phyloP scores from a whole-genome alignment of 2,888 invertebrate species.

The Epistrophe grossulariae region DNA sequence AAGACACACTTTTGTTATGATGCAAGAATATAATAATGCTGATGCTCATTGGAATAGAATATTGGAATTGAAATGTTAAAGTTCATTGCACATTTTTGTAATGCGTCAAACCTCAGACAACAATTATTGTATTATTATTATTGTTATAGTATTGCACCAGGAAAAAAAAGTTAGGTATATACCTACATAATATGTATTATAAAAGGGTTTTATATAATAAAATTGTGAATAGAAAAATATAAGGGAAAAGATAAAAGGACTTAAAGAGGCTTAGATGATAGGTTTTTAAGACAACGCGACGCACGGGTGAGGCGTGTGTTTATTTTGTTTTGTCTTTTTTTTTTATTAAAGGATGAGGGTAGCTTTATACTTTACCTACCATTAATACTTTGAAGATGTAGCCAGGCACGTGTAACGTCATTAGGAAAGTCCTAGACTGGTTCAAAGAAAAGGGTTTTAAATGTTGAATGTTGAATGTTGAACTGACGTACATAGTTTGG shows the following conservation, averaged over 20 bases:
- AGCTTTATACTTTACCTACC: background rate
- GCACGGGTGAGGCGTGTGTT: background rate
- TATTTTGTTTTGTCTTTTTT: background rate
- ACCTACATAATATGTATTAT: no score
- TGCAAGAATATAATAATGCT: background rate
- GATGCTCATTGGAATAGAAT: conserved; percentile 30
- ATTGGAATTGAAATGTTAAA: conserved; percentile 69
- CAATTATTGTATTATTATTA: conserved; percentile 13
- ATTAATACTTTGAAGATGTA: background rate
- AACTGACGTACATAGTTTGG: background rate
- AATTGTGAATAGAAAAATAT: conserved; percentile 6
- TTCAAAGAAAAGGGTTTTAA: background rate
- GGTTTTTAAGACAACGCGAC: background rate
- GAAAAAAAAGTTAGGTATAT: conserved; percentile 42
- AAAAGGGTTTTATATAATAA: no score
- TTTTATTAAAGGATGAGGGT: background rate
- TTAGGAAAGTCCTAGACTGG: background rate
- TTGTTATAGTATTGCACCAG: conserved; percentile 56
- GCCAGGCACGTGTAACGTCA: conserved; percentile 33
- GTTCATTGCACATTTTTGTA: conserved; percentile 72
- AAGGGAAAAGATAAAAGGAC: background rate
- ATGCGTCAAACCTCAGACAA: conserved; percentile 62
- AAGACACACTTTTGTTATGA: conserved; percentile 25
- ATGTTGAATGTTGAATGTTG: background rate
- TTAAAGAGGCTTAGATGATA: background rate